Percentiles rank a stretch among this genome's conserved stretches.
Evolutionary conservation across 2,113 vertebrate genomes (phyloP).

Genomic region (Nannobrachium achirus): DNA sequence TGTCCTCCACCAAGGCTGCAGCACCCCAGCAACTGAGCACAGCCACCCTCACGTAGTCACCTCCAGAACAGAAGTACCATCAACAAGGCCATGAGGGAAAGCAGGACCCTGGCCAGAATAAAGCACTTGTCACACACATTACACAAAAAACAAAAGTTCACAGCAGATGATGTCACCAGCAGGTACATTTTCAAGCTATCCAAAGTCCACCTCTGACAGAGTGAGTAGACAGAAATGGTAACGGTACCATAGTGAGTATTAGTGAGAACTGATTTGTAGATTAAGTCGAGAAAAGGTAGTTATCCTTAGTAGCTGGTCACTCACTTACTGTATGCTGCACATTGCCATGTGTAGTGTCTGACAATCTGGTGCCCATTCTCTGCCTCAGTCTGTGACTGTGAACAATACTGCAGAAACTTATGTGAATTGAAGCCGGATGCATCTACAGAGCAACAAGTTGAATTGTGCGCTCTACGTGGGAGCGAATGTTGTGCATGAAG

Average conservation of each 20-base stretch:
- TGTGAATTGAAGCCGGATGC: conserved; percentile 4
- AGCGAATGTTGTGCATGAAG: conserved; percentile 35
- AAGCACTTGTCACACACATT: neutral
- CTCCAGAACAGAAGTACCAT: conserved; percentile 10
- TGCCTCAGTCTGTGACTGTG: neutral
- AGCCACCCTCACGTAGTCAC: conserved; percentile 15
- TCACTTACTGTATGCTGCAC: neutral
- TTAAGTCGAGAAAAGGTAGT: too few species aligned
- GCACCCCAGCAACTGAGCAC: conserved; percentile 11
- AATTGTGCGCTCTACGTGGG: conserved; percentile 25
- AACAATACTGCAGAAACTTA: neutral
- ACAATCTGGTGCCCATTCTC: neutral
- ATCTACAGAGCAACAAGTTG: neutral
- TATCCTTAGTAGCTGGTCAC: too few species aligned
- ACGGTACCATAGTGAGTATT: too few species aligned
- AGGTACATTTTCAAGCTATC: neutral
- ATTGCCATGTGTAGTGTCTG: neutral
- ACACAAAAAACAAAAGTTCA: too few species aligned
- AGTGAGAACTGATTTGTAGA: too few species aligned
- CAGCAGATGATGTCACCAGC: too few species aligned
- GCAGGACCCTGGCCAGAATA: neutral
- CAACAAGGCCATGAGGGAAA: neutral
- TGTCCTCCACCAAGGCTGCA: conserved; percentile 35
- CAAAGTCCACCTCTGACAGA: too few species aligned
- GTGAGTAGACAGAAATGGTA: too few species aligned